A percentile compares a stretch with the other conserved stretches of the same genome.
Evolutionary conservation across 2,113 vertebrate species (phyloP).

Genomic region (Pedetes capensis): DNA sequence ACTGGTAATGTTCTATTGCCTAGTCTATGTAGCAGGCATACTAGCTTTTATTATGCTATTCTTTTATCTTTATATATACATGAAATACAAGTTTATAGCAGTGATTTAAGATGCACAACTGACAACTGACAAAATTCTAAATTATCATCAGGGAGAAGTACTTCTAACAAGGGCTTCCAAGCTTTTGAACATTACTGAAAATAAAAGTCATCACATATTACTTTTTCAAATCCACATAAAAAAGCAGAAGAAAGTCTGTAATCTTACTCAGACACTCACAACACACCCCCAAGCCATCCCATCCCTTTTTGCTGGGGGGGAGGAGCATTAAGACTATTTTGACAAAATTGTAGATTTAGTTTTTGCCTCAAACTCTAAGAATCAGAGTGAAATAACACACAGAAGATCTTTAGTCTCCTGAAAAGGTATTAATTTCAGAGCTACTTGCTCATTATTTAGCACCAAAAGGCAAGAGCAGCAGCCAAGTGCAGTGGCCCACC

Average conservation of each 20-base stretch:
- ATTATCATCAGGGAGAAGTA: neutral
- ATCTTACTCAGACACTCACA: neutral
- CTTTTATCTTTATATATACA: neutral
- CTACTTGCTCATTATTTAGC: neutral
- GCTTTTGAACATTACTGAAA: neutral
- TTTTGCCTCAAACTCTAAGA: constrained; percentile 1
- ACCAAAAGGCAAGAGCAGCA: neutral
- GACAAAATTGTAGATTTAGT: neutral
- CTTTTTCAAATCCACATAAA: constrained; percentile 26
- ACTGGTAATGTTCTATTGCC: no score
- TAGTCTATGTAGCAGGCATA: neutral
- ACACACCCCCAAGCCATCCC: neutral
- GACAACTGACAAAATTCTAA: neutral
- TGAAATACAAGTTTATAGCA: neutral
- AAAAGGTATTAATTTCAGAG: constrained; percentile 8
- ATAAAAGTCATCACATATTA: neutral
- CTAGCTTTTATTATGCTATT: neutral
- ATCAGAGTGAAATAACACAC: neutral
- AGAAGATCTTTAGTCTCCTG: neutral
- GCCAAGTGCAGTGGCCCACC: no score
- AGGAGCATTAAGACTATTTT: neutral
- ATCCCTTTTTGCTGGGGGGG: neutral
- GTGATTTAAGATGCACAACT: neutral
- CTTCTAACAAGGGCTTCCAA: neutral
- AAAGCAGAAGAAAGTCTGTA: neutral